phyloP scores from a whole-genome alignment of 2,113 vertebrate species.

The Vulpes vulpes region DNA sequence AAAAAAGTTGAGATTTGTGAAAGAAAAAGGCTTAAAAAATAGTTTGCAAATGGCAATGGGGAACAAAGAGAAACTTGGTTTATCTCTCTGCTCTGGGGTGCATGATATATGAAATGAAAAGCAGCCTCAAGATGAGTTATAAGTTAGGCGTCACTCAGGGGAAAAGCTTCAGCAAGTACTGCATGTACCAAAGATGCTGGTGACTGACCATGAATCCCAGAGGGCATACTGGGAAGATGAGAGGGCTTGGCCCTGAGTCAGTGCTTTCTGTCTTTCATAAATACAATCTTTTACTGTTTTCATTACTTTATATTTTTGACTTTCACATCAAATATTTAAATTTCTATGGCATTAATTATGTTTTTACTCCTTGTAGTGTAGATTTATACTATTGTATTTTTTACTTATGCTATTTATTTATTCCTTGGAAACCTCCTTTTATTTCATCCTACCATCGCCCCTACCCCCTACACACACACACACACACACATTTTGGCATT shows the following conservation, averaged over 20 bases:
- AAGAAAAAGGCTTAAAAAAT: neutral
- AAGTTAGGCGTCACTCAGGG: neutral
- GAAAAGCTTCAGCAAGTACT: neutral
- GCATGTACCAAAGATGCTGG: neutral
- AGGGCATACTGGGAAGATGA: neutral
- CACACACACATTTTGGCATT: neutral
- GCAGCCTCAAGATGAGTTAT: neutral
- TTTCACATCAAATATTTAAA: conserved; percentile 17
- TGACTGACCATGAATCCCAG: neutral
- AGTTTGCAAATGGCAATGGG: neutral
- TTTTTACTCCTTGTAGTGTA: neutral
- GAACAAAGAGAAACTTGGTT: neutral
- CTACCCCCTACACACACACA: neutral
- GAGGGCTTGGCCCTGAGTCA: neutral
- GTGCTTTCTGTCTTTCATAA: neutral
- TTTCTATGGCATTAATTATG: neutral
- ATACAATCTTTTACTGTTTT: neutral
- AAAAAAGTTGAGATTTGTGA: neutral
- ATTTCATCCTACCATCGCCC: neutral
- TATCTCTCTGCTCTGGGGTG: neutral
- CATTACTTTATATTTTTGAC: neutral
- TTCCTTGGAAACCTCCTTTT: neutral
- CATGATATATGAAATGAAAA: neutral
- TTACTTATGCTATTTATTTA: neutral
- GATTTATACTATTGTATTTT: neutral